Evolutionary conservation across 2,888 invertebrate species (phyloP).

Genomic region (Ferrisia virgata): DNA sequence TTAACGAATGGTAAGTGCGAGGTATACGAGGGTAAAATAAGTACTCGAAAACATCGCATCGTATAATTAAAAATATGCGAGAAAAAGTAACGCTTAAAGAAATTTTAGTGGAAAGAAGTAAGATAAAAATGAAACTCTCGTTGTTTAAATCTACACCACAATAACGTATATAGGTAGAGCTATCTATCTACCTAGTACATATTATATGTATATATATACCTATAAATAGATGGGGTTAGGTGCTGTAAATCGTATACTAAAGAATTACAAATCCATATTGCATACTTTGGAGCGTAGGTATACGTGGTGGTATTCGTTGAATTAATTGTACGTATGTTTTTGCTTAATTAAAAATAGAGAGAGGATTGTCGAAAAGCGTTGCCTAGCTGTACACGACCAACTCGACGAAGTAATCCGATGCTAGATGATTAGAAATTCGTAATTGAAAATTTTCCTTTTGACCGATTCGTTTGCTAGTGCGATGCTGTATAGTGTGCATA

Average conservation of each 20-base stretch:
- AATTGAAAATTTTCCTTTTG: slow-evolving; percentile 12
- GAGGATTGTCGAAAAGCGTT: background rate
- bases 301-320: background rate
- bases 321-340: background rate
- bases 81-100: background rate
- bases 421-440: slow-evolving; percentile 12
- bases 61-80: background rate
- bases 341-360: slow-evolving; percentile 1
- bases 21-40: background rate
- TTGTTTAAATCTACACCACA: background rate
- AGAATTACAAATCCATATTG: background rate
- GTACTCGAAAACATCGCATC: background rate
- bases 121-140: background rate
- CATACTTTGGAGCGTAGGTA: background rate
- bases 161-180: too few relatives aligned
- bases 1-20: too few relatives aligned
- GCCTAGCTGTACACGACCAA: background rate
- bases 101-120: background rate
- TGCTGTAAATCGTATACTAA: background rate
- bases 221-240: too few relatives aligned
- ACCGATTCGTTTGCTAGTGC: background rate
- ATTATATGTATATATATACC: too few relatives aligned
- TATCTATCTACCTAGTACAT: too few relatives aligned
- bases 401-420: background rate
- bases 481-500: too few relatives aligned